Base-by-base conservation (phyloP, 2,888 invertebrate species). In the Dicycla oo region DNA sequence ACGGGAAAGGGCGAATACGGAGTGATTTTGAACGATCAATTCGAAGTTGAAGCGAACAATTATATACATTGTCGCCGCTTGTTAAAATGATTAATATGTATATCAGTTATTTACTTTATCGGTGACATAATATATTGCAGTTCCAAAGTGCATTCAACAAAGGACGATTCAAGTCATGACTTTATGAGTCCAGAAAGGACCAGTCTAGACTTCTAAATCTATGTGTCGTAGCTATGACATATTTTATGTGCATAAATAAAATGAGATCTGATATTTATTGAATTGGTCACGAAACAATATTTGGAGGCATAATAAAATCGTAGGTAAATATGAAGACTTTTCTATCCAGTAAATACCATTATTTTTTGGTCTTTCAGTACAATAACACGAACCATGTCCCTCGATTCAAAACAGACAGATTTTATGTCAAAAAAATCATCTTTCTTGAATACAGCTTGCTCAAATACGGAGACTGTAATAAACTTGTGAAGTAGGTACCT, bases 111-210 rank as follows among this genome's bases (percentile, higher is more conserved):
- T 61, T 30, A 47, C 30, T 38, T 78, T 76, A 76, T 76, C 76
- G 56, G 60, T 38, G 68, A 60, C 60, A 51, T 78, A 77, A 54
- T 65, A 51, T 78, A 77, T 60, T 65, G 60, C 43, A 51, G 43
- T 51, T 65, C 5, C 61, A 72, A 78, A 72, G 78, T 72, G 45
- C 64, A 23, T 45, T 23, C 34, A 34, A 40, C 38, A 51, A 60
- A 64, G 49, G 54, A 56, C 49, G 56, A 63, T 69, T n/a, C 2
- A 26, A 53, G 23, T 47, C n/a, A 57, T 18, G 23, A 63, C 51
- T 70, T 26, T 2, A 56, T 47, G 13, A 26, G 34, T 45, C 20
- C 43, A 23, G 56, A 30, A 51, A 56, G 51, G 23, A 51, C n/a
- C 20, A 34, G 45, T 40, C 51, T 53, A 71, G 53, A 66, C 26